Conservation (phyloP, 1,140 invertebrate genomes). For the Pseudomyrmex sp. region DNA sequence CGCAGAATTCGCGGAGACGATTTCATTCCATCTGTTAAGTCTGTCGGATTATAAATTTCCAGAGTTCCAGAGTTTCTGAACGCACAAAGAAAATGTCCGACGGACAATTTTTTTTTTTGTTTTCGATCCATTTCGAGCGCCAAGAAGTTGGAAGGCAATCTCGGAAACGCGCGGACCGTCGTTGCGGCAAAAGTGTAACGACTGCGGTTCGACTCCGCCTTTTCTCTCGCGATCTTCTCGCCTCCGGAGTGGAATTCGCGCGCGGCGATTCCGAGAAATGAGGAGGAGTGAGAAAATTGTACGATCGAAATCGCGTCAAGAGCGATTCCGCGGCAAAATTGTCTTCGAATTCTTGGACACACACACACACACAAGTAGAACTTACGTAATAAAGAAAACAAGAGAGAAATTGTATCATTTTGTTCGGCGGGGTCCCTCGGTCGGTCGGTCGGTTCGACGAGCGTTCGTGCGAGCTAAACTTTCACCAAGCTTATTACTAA, state of each 20-base stretch:
- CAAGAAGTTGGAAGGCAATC: constrained; percentile 4
- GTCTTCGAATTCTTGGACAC: neutral
- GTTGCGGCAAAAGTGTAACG: constrained; percentile 39
- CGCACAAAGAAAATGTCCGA: neutral
- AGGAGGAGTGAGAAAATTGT: neutral
- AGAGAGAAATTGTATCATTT: constrained; percentile 78
- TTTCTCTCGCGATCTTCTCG: constrained; percentile 17
- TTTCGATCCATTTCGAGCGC: neutral
- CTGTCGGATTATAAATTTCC: constrained; percentile 4
- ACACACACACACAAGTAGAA: neutral
- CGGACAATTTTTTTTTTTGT: neutral
- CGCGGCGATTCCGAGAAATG: neutral
- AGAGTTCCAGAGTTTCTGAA: neutral
- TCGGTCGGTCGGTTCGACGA: constrained; percentile 32
- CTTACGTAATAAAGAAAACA: constrained; percentile 69
- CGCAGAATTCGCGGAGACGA: constrained; percentile 16
- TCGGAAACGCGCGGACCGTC: constrained; percentile 2
- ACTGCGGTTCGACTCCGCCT: constrained; percentile 11
- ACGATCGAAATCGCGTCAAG: neutral
- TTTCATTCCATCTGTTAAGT: constrained; percentile 9
- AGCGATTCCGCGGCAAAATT: neutral
- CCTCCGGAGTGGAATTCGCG: neutral
- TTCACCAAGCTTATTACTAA: constrained; percentile 75
- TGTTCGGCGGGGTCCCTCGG: constrained; percentile 26
- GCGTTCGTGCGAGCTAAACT: constrained; percentile 69